These are phyloP conservation scores for Cochlearius cochlearius DNA, from an alignment of 2,113 vertebrate species.

Conservation along the genomic window DNA sequence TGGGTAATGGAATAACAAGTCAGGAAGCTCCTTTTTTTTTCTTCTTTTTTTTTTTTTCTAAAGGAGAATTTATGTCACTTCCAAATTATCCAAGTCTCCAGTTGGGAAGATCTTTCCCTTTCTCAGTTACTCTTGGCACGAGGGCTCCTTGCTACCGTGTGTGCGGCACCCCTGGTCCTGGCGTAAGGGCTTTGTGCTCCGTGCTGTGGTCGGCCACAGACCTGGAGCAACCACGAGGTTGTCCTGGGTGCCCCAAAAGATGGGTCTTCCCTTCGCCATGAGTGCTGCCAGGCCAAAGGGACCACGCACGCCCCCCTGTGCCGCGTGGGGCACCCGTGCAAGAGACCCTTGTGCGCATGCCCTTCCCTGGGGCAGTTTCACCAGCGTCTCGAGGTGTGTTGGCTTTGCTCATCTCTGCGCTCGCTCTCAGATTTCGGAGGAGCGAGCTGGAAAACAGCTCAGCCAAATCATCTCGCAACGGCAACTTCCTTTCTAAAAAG, in stretches of 20 bases:
- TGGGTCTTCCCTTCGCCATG: background rate
- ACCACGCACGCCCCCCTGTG: accelerated
- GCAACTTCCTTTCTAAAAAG: constrained; percentile 20
- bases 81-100: background rate
- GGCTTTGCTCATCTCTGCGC: background rate
- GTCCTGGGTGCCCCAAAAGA: background rate
- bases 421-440: background rate
- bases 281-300: background rate
- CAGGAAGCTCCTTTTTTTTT: constrained; percentile 20
- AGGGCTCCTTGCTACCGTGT: background rate
- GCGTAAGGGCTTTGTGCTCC: accelerated
- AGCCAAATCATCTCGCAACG: background rate
- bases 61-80: background rate
- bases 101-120: background rate
- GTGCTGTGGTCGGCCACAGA: accelerated
- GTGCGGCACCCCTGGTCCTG: accelerated
- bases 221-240: accelerated
- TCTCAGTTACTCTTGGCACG: background rate
- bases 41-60: background rate
- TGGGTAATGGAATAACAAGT: constrained; percentile 49
- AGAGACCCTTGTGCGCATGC: background rate
- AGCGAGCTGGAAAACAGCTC: background rate
- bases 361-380: background rate
- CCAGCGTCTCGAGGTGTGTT: accelerated
- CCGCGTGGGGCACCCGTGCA: background rate